These are phyloP conservation scores for Gnathonemus echidnorhynchus DNA, from an alignment of 2,113 vertebrate genomes.

Conservation along the genomic window DNA sequence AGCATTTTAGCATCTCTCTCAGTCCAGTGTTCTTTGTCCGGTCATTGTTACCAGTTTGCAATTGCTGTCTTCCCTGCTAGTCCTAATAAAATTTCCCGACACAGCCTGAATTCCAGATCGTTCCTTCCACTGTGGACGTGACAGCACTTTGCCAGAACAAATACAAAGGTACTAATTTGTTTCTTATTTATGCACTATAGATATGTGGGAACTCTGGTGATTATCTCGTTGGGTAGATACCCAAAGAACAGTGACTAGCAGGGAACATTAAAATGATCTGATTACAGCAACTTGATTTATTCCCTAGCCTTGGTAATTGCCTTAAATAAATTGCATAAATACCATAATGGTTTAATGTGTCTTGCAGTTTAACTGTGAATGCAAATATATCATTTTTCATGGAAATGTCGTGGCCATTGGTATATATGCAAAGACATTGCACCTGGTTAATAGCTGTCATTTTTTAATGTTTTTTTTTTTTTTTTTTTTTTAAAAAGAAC, in stretches of 20 bases:
- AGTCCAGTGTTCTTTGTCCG: too few relatives aligned
- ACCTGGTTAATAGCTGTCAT: neutral
- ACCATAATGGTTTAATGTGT: slow-evolving; percentile 5
- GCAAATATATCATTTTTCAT: slow-evolving; percentile 17
- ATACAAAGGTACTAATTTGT: neutral
- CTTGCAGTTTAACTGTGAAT: slow-evolving; percentile 9
- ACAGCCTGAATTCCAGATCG: too few relatives aligned
- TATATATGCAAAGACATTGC: neutral
- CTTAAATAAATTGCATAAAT: slow-evolving; percentile 9
- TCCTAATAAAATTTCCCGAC: too few relatives aligned
- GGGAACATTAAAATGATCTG: slow-evolving; percentile 18
- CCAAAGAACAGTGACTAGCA: neutral
- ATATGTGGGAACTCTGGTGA: neutral
- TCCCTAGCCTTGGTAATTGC: neutral
- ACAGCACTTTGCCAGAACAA: neutral
- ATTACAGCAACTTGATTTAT: slow-evolving; percentile 18
- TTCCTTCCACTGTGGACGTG: too few relatives aligned
- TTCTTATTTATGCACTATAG: neutral
- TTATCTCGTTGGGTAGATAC: slow-evolving; percentile 6
- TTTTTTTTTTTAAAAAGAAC: neutral
- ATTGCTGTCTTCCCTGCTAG: too few relatives aligned
- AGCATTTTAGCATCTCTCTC: too few relatives aligned
- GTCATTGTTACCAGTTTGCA: too few relatives aligned
- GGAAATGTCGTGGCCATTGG: neutral
- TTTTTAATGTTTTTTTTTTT: neutral